Percentiles rank a stretch among this genome's conserved stretches.
These are phyloP conservation scores for Augochlorella aurata DNA, from an alignment of 2,888 invertebrate genomes.

Conservation along the genomic window DNA sequence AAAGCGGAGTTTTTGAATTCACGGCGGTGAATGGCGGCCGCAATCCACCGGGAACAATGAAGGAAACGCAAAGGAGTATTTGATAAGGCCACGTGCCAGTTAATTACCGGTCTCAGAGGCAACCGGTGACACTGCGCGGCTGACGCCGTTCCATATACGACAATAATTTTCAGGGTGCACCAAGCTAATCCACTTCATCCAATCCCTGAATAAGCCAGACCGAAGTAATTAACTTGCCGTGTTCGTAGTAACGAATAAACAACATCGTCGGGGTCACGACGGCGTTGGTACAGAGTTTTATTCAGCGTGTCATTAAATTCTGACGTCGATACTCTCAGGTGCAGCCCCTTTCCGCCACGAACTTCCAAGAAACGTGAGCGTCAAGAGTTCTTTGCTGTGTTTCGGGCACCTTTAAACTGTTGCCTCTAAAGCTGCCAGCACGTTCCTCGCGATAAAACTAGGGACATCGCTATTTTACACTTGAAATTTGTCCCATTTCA, in stretches of 20 bases:
- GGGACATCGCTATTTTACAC: no score
- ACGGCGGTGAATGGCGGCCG: slow-evolving; percentile 19
- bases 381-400: no score
- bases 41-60: slow-evolving; percentile 39
- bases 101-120: slow-evolving; percentile 45
- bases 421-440: no score
- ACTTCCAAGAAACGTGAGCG: background rate
- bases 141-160: slow-evolving; percentile 4
- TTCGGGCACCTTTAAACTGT: no score
- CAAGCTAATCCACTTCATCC: slow-evolving; percentile 45
- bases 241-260: slow-evolving; percentile 40
- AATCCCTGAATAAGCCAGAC: slow-evolving; percentile 24
- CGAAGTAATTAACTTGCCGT: slow-evolving; percentile 37
- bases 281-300: background rate
- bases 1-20: slow-evolving; percentile 33
- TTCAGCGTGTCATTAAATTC: slow-evolving; percentile 1
- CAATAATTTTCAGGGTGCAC: slow-evolving; percentile 41
- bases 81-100: slow-evolving; percentile 42
- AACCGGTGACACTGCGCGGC: slow-evolving; percentile 14
- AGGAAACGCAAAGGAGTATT: slow-evolving; percentile 39
- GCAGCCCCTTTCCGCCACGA: background rate
- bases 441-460: no score
- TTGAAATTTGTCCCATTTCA: no score
- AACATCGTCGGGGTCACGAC: slow-evolving; percentile 15
- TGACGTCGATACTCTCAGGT: background rate